Base-by-base conservation (phyloP, 2,888 invertebrate genomes). In the Margaritifera margaritifera region DNA sequence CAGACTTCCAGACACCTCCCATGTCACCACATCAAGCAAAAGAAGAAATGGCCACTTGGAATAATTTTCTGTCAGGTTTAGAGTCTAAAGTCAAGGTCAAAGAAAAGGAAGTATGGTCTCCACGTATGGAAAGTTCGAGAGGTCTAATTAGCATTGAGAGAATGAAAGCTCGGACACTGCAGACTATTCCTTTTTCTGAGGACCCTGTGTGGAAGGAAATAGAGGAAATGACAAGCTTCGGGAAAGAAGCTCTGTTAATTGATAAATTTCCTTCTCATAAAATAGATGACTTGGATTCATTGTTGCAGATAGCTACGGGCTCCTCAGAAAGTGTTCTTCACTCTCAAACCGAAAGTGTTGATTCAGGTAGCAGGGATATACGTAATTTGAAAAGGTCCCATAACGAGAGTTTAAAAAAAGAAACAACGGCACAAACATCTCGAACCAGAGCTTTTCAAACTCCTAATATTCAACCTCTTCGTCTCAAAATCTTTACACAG, bases 181-280 rank as follows among this genome's bases (percentile, higher is more conserved):
- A 86, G 65, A 85, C 86, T n/a, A 85, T 85, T 27, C 86, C 85
- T 4, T 84, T 85, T 68, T 84, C 85, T 15, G 85, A 86, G 60
- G 86, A 86, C 58, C 86, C 85, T 6, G 82, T 86, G 42, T 86
- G 86, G 86, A 85, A 85, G 68, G 84, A 85, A 69, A 85, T 86
- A 18, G 85, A 84, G 62, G 82, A 82, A 62, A 80, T 86, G 75
- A 83, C 85, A 11, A 80, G 76, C n/a, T 84, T 84, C 69, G 84
- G 85, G 25, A 74, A 74, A 55, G 62, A 72, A 25, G 31, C 58
- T 22, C 24, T 59, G 22, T 62, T 65, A 25, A 71, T 72, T 20
- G 67, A 64, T 0, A 59, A 62, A n/a, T 24, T 57, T 6, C 72
- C 67, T 22, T 64, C 66, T 25, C 62, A 74, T 19, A 71, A 74